phyloP scores from a whole-genome alignment of 1,140 invertebrate species.

The Drosophila prosaltans region DNA sequence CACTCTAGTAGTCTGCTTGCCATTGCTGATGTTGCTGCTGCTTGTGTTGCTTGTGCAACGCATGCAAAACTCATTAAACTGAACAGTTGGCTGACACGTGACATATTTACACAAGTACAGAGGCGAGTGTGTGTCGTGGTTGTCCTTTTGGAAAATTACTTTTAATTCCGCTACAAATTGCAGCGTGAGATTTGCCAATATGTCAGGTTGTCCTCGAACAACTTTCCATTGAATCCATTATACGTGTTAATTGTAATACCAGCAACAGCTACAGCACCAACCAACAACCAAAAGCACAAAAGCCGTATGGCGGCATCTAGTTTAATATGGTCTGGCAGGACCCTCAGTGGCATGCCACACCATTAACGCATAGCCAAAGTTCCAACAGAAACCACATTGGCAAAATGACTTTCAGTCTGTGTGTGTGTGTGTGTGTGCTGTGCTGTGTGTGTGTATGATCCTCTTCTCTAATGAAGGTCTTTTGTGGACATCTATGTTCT shows the following conservation, averaged over 20 bases:
- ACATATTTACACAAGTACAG: constrained; percentile 51
- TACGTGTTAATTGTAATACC: constrained; percentile 66
- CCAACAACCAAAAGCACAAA: background rate
- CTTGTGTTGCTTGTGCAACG: constrained; percentile 40
- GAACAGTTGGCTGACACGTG: constrained; percentile 62
- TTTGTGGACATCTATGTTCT: constrained; percentile 23
- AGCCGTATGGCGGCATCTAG: background rate
- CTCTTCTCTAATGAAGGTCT: constrained; percentile 49
- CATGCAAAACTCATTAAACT: constrained; percentile 79
- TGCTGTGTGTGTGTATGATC: constrained; percentile 17
- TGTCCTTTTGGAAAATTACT: constrained; percentile 24
- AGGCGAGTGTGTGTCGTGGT: background rate
- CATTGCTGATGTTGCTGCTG: too few species aligned
- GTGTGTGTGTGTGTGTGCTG: constrained; percentile 2
- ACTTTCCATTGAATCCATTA: constrained; percentile 45
- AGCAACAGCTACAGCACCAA: background rate
- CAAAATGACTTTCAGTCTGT: constrained; percentile 47
- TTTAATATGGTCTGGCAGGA: constrained; percentile 8
- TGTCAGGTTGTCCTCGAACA: constrained; percentile 24
- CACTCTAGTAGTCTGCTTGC: constrained; percentile 1
- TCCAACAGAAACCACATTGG: constrained; percentile 53
- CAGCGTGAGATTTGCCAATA: constrained; percentile 55
- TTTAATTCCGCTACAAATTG: constrained; percentile 42
- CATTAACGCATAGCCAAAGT: constrained; percentile 70
- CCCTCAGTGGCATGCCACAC: constrained; percentile 53